phyloP scores from a whole-genome alignment of 1,140 invertebrate genomes.

The Pentalonia nigronervosa region DNA sequence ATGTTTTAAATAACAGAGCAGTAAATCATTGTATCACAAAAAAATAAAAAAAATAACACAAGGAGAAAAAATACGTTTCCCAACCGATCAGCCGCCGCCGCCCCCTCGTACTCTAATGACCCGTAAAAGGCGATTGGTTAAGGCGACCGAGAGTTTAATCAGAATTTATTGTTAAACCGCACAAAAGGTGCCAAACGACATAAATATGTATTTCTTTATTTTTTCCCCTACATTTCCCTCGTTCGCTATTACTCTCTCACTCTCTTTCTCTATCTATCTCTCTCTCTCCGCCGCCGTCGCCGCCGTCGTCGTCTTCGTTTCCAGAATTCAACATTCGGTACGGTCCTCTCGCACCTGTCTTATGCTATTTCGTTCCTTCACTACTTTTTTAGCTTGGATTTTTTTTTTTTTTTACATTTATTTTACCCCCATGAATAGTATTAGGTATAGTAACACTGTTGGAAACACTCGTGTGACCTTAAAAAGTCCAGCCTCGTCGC shows the following conservation, averaged over 20 bases:
- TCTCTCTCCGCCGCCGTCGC: not conserved
- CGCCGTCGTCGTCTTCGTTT: not conserved
- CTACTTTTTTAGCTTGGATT: not conserved
- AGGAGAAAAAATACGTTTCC: slow-evolving; percentile 51
- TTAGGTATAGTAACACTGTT: not conserved
- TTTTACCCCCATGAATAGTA: not conserved
- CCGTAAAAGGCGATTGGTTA: slow-evolving; percentile 58
- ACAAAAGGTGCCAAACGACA: slow-evolving; percentile 58
- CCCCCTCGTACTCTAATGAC: slow-evolving; percentile 58
- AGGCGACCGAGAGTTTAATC: slow-evolving; percentile 57
- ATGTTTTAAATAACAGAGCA: slow-evolving; percentile 48
- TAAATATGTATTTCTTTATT: slow-evolving; percentile 58
- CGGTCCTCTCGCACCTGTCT: slow-evolving; percentile 49
- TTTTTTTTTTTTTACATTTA: slow-evolving; percentile 16
- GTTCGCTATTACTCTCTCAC: not conserved
- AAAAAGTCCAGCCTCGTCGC: not conserved
- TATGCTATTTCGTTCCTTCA: slow-evolving; percentile 22
- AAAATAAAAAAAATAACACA: slow-evolving; percentile 47
- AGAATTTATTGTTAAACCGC: slow-evolving; percentile 57
- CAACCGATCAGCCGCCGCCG: slow-evolving; percentile 43
- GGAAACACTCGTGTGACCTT: slow-evolving; percentile 40
- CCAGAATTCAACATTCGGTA: slow-evolving; percentile 51
- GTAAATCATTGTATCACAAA: slow-evolving; percentile 58
- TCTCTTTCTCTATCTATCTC: not conserved
- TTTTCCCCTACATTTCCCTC: slow-evolving; percentile 18